These are phyloP conservation scores for Pholis gunnellus DNA, from an alignment of 2,113 vertebrate species.

Conservation along the genomic window DNA sequence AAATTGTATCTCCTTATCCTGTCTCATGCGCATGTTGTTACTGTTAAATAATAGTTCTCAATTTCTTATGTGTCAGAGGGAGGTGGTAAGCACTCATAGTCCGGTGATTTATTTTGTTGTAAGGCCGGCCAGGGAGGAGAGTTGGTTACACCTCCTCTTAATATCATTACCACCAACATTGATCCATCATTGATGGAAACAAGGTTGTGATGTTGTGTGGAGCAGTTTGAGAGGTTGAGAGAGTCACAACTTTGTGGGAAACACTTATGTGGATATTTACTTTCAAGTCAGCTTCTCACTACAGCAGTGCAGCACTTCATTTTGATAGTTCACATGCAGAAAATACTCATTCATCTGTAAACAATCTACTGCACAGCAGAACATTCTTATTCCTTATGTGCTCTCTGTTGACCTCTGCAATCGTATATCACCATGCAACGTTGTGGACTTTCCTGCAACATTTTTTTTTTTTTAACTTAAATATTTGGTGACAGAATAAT, in stretches of 20 bases:
- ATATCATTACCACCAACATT: constrained; percentile 20
- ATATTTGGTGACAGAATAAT: background rate
- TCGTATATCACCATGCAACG: background rate
- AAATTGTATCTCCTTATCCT: background rate
- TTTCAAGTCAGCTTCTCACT: constrained; percentile 1
- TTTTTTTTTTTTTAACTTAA: background rate
- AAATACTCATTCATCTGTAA: background rate
- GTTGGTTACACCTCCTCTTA: constrained; percentile 30
- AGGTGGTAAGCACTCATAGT: constrained; percentile 18
- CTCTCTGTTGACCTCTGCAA: background rate
- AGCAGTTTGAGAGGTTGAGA: background rate
- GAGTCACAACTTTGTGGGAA: background rate
- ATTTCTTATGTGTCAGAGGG: constrained; percentile 11
- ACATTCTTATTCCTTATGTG: background rate
- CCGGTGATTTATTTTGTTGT: constrained; percentile 40
- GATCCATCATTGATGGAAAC: constrained; percentile 23
- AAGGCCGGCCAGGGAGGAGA: constrained; percentile 20
- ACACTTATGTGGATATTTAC: background rate
- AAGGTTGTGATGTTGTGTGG: constrained; percentile 10
- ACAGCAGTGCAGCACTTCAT: background rate
- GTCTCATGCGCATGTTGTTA: background rate
- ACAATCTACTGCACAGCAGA: too few relatives aligned
- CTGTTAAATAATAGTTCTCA: background rate
- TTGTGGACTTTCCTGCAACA: too few relatives aligned
- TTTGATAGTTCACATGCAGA: background rate